Percentiles rank a stretch among this genome's conserved stretches.
phyloP scores from a whole-genome alignment of 2,113 vertebrate genomes.

The Serilophus lunatus region DNA sequence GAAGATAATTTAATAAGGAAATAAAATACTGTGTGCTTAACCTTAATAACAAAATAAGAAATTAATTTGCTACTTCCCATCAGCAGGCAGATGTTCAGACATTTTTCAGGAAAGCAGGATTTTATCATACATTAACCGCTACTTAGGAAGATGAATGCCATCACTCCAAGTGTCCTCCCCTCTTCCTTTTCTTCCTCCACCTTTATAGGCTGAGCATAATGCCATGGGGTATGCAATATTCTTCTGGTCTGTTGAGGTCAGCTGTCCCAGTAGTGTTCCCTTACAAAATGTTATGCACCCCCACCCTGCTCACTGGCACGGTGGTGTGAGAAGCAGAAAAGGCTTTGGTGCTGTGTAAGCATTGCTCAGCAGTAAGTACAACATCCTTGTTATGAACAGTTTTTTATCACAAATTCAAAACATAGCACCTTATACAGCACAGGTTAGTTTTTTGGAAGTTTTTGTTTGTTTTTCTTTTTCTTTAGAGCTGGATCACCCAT shows the following conservation, averaged over 20 bases:
- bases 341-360: background rate
- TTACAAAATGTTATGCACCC: background rate
- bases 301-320: background rate
- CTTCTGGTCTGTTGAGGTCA: background rate
- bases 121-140: accelerated
- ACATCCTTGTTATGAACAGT: background rate
- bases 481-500: background rate
- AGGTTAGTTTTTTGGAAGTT: background rate
- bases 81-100: background rate
- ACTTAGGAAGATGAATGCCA: background rate
- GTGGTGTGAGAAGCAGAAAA: background rate
- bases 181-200: background rate
- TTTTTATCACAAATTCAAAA: background rate
- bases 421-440: accelerated
- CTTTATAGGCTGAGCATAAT: background rate
- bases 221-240: background rate
- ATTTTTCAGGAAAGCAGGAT: background rate
- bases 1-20: background rate
- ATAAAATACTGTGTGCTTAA: background rate
- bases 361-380: background rate
- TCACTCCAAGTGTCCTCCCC: background rate
- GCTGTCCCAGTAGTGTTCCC: background rate
- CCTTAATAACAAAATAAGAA: background rate
- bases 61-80: background rate
- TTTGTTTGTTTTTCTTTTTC: background rate